These are phyloP conservation scores for Trilocha varians DNA, from an alignment of 2,888 invertebrate genomes.

Conservation along the genomic window DNA sequence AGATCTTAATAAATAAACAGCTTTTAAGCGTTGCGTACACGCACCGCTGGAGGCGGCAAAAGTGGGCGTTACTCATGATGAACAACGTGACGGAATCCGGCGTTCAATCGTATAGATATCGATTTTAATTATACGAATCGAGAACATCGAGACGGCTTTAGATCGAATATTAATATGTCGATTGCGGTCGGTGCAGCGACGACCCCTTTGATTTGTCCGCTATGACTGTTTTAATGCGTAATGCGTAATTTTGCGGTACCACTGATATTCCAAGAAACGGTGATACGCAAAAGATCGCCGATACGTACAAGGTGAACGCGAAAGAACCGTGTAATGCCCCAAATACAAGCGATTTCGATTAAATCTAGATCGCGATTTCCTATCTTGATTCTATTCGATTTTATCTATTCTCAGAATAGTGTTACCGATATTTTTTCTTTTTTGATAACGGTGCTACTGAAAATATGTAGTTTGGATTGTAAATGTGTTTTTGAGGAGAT, in stretches of 20 bases:
- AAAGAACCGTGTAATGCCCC: background rate
- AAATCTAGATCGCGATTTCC: background rate
- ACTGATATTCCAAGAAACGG: conserved; percentile 51
- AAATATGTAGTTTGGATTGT: background rate
- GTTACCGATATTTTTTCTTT: background rate
- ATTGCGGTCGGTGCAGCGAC: conserved; percentile 54
- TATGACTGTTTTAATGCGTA: conserved; percentile 49
- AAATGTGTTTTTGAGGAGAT: no score
- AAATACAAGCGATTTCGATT: background rate
- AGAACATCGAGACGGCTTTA: conserved; percentile 59
- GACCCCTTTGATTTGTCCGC: conserved; percentile 52
- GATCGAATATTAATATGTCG: conserved; percentile 70
- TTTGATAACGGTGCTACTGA: background rate
- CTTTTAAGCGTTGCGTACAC: conserved; percentile 47
- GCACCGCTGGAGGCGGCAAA: conserved; percentile 69
- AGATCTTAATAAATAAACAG: conserved; percentile 51
- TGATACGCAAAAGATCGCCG: conserved; percentile 45
- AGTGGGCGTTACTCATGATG: conserved; percentile 65
- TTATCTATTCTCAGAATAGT: background rate
- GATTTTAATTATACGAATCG: conserved; percentile 71
- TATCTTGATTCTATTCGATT: background rate
- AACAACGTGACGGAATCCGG: conserved; percentile 67
- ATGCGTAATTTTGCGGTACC: conserved; percentile 59
- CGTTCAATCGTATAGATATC: conserved; percentile 65
- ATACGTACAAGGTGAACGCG: conserved; percentile 22